Evolutionary conservation across 2,113 vertebrate species (phyloP).

Genomic region (Poecile atricapillus): DNA sequence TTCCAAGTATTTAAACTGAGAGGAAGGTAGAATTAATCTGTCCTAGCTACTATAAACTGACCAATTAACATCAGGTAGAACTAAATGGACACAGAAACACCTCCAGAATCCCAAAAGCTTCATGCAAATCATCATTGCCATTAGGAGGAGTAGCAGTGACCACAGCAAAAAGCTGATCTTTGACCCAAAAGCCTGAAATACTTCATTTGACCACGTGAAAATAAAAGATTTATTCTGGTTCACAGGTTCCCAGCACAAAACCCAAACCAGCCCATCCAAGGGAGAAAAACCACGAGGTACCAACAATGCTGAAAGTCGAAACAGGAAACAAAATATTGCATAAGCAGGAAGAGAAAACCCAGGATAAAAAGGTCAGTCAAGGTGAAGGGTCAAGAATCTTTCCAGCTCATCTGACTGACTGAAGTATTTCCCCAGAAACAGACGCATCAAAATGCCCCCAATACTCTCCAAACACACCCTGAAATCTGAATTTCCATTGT

Average conservation of each 20-base stretch:
- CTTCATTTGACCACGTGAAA: neutral
- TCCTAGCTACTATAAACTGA: neutral
- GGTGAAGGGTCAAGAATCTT: neutral
- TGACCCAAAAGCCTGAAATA: neutral
- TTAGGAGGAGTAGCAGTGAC: neutral
- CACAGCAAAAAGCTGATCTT: neutral
- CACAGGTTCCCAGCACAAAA: neutral
- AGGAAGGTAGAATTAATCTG: neutral
- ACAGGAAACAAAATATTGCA: neutral
- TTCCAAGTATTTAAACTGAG: neutral
- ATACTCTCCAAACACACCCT: neutral
- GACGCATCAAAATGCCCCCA: neutral
- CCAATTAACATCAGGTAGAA: neutral
- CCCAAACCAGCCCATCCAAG: neutral
- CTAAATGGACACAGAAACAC: neutral
- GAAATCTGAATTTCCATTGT: neutral
- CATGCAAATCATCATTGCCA: neutral
- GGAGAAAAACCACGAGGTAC: neutral
- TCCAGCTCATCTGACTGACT: neutral
- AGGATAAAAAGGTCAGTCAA: neutral
- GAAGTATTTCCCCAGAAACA: neutral
- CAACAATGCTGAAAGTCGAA: neutral
- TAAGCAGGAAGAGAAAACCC: neutral
- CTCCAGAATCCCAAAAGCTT: neutral
- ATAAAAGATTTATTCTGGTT: neutral